These are phyloP conservation scores for Carapus acus DNA, from an alignment of 2,797 vertebrate genomes.

Conservation along the genomic window DNA sequence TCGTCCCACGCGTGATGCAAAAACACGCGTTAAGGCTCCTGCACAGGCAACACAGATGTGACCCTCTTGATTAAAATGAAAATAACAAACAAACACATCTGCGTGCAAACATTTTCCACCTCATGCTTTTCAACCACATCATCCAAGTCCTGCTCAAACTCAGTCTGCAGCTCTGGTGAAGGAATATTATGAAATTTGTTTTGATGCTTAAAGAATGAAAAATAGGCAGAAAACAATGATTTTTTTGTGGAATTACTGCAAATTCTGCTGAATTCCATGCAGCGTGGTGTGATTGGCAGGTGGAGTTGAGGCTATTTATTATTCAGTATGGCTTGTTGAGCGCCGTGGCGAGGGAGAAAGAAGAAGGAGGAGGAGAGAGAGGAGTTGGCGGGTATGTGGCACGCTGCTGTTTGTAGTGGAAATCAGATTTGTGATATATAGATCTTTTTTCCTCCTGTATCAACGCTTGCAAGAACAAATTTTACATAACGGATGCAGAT, in stretches of 20 bases:
- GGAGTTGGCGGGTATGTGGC: conserved; percentile 46
- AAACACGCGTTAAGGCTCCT: neutral
- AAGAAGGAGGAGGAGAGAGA: conserved; percentile 29
- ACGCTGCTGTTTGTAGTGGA: conserved; percentile 36
- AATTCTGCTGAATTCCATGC: conserved; percentile 55
- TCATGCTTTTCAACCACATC: too few relatives aligned
- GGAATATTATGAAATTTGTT: too few relatives aligned
- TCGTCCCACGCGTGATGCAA: conserved; percentile 7
- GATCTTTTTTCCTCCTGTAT: conserved; percentile 1
- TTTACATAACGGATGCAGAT: neutral
- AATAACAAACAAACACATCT: too few relatives aligned
- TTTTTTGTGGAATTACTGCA: too few relatives aligned
- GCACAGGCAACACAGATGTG: too few relatives aligned
- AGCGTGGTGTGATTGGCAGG: conserved; percentile 61
- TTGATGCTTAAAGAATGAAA: too few relatives aligned
- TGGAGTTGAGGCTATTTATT: conserved; percentile 60
- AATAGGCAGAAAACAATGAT: too few relatives aligned
- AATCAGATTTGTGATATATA: conserved; percentile 26
- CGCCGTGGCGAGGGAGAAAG: conserved; percentile 20
- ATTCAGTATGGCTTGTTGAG: conserved; percentile 60
- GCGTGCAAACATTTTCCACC: too few relatives aligned
- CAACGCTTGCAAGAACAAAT: conserved; percentile 14
- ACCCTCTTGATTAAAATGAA: too few relatives aligned
- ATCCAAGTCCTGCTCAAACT: too few relatives aligned
- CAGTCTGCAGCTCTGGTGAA: too few relatives aligned